Evolutionary conservation across 2,113 vertebrate genomes (phyloP).

Genomic region (Ovis aries): DNA sequence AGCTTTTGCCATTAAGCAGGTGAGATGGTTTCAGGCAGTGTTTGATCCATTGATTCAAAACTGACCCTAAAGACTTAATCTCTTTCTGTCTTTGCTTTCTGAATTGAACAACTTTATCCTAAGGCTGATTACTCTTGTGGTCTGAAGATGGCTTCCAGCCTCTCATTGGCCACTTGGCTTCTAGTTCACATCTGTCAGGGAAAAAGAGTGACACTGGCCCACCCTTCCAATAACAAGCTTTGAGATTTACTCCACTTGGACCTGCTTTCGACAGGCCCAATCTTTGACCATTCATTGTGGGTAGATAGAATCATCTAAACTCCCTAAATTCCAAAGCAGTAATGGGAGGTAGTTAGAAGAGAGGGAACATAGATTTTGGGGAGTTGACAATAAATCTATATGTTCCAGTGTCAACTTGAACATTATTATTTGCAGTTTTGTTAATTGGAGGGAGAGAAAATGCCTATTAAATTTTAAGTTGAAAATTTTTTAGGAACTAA

Average conservation of each 20-base stretch:
- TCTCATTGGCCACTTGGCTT: neutral
- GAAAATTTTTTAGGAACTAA: neutral
- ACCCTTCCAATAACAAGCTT: constrained; percentile 1
- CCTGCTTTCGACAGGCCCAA: neutral
- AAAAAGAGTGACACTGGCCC: neutral
- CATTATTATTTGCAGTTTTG: neutral
- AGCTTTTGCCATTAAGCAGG: neutral
- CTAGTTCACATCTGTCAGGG: neutral
- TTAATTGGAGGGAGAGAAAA: neutral
- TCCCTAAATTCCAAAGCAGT: neutral
- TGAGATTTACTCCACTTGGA: neutral
- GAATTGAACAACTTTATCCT: neutral
- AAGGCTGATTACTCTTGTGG: neutral
- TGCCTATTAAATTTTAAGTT: neutral
- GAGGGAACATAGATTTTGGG: neutral
- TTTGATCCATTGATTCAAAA: neutral
- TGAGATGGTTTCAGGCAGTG: neutral
- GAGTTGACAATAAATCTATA: neutral
- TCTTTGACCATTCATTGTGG: neutral
- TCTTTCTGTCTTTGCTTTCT: neutral
- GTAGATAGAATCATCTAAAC: neutral
- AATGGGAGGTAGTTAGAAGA: neutral
- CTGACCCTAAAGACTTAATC: neutral
- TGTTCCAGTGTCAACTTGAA: neutral
- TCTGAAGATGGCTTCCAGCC: neutral